Base-by-base conservation (phyloP, 1,140 invertebrate species). In the Diabrotica virgifera region DNA sequence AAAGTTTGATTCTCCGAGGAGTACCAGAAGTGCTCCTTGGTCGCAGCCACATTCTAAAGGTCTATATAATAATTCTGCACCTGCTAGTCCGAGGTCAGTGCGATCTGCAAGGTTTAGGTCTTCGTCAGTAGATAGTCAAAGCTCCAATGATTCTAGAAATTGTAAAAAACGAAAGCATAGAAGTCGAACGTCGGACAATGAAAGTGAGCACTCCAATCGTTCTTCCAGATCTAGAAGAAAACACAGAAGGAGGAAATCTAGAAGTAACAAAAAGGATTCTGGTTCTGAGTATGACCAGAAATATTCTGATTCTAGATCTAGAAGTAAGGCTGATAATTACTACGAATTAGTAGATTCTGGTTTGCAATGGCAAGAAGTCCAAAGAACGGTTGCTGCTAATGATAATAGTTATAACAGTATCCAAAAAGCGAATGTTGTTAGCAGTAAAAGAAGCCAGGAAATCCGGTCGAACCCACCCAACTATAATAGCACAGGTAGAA, bases 11-110 rank as follows among this genome's bases (percentile, higher is more conserved):
- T 93, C 91, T 0, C 90, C 87, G 3, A 81, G 87, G 35, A 95
- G 92, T 75, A 93, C 89, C 5, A 84, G 91, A 55, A 94, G 93
- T 68, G 92, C 93, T 2, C 92, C 92, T 5, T 92, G 90, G 86
- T 86, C 85, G 0, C 85, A 90, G 38, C 87, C 86, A 2, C 85
- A 90, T 51, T 85, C 85, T 36, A 84, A 89, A 38, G 89, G 90
- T 5, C 83, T 92, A 14, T 92, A 92, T 59, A 78, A 85, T 65
- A 85, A 84, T 7, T 86, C 85, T 72, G 81, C 80, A 67, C 83
- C 80, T 78, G 86, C 73, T 82, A 89, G 76, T 78, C 88, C 87
- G 13, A 77, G 88, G 46, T 85, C 84, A 10, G 87, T 91, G 62
- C 83, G 90, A 55, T 92, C 90, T 12, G 86, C 86, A 5, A 67